Conservation (phyloP, 2,888 invertebrate genomes). For the Dendrolimus pini region DNA sequence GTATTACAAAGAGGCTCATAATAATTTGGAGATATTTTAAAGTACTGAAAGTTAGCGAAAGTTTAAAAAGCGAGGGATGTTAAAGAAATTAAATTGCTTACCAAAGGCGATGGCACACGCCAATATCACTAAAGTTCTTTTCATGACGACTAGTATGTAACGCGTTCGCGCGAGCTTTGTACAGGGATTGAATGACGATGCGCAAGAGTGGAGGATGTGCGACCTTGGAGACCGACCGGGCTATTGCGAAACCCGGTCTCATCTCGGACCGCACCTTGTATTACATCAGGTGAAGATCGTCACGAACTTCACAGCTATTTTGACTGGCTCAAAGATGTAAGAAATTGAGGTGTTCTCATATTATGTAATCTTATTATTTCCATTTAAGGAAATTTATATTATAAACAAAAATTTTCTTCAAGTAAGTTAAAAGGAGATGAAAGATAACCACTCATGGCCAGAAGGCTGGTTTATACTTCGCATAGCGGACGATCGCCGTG, state of each 20-base stretch:
- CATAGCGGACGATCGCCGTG: no score
- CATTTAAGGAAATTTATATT: no score
- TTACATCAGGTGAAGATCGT: constrained; percentile 26
- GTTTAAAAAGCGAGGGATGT: no score
- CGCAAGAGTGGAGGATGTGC: constrained; percentile 26
- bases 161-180: constrained; percentile 45
- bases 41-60: no score
- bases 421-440: no score
- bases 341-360: background rate
- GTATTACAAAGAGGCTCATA: no score
- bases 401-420: no score
- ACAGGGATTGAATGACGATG: constrained; percentile 41
- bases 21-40: no score
- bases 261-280: constrained; percentile 38
- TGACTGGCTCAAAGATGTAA: background rate
- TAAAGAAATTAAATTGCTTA: constrained; percentile 28
- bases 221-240: constrained; percentile 58
- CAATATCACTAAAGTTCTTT: constrained; percentile 48
- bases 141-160: constrained; percentile 41
- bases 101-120: constrained; percentile 55
- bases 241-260: constrained; percentile 46
- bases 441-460: no score
- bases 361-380: background rate
- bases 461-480: no score
- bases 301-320: background rate